These are phyloP conservation scores for Drepana arcuata DNA, from an alignment of 1,140 invertebrate species.

Conservation along the genomic window DNA sequence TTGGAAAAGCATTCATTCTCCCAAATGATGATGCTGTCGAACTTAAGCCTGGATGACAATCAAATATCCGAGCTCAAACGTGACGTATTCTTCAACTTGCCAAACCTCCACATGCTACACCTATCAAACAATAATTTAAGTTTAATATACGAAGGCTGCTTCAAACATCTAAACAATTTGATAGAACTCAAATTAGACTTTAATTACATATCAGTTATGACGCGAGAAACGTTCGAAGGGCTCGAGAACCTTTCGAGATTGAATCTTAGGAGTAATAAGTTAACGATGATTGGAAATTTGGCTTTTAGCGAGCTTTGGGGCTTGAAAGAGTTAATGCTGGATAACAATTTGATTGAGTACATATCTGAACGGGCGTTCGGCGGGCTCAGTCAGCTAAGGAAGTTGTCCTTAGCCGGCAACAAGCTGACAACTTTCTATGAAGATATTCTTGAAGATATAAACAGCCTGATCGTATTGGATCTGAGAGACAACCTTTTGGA, in stretches of 20 bases:
- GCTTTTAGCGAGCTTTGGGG: slow-evolving; percentile 82
- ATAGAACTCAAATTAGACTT: slow-evolving; percentile 79
- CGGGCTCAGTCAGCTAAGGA: slow-evolving; percentile 78
- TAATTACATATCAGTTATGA: slow-evolving; percentile 80
- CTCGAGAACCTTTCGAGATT: slow-evolving; percentile 77
- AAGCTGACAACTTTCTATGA: slow-evolving; percentile 77
- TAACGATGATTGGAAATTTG: slow-evolving; percentile 80
- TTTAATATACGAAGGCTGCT: slow-evolving; percentile 81
- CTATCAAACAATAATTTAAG: slow-evolving; percentile 82
- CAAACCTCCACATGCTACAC: slow-evolving; percentile 76
- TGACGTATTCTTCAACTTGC: slow-evolving; percentile 80
- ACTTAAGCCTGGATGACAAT: slow-evolving; percentile 81
- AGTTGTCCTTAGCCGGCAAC: slow-evolving; percentile 81
- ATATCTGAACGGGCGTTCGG: slow-evolving; percentile 81
- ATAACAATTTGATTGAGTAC: slow-evolving; percentile 76
- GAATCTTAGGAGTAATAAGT: slow-evolving; percentile 78
- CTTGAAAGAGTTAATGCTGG: slow-evolving; percentile 80
- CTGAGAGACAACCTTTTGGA: slow-evolving; percentile 80
- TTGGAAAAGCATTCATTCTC: slow-evolving; percentile 79
- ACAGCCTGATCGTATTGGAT: slow-evolving; percentile 78
- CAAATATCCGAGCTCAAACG: slow-evolving; percentile 79
- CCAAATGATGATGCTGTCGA: slow-evolving; percentile 76
- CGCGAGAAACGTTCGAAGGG: slow-evolving; percentile 80
- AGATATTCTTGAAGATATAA: slow-evolving; percentile 77
- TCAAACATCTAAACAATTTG: slow-evolving; percentile 77